Conservation (phyloP, 35 echinoderm and acorn worm genomes). For the Apostichopus californicus region DNA sequence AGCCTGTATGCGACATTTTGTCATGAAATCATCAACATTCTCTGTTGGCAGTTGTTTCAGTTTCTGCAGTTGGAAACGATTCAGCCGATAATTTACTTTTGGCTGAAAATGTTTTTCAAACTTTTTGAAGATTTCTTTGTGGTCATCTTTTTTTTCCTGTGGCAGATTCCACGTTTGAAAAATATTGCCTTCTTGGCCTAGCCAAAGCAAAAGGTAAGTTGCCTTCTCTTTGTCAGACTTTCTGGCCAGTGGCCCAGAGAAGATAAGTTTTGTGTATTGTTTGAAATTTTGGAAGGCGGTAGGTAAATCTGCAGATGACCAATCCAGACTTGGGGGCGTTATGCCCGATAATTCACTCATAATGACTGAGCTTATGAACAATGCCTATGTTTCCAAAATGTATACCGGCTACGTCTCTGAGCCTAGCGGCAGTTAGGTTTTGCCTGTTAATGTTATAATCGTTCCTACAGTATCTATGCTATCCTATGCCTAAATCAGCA, state of each 20-base stretch:
- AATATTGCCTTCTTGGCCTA: constrained; percentile 28
- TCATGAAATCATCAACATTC: constrained; percentile 32
- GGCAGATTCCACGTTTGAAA: neutral
- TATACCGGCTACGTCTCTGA: too few relatives aligned
- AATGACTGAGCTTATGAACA: neutral
- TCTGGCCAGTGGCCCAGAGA: neutral
- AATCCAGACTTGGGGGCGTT: constrained; percentile 12
- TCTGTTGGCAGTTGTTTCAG: constrained; percentile 30
- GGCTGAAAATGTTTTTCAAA: constrained; percentile 40
- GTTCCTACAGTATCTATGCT: too few relatives aligned
- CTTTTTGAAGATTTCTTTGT: neutral
- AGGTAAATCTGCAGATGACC: constrained; percentile 26
- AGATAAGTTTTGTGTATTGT: constrained; percentile 14
- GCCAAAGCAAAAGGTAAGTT: constrained; percentile 46
- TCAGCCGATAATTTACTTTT: constrained; percentile 20
- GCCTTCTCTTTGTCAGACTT: constrained; percentile 12
- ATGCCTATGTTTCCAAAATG: too few relatives aligned
- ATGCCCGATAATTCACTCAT: constrained; percentile 48
- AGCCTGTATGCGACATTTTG: constrained; percentile 32
- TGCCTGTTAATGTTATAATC: too few relatives aligned
- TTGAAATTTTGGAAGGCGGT: constrained; percentile 27
- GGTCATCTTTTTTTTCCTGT: constrained; percentile 23
- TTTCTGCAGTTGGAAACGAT: constrained; percentile 33
- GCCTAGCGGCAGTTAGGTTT: too few relatives aligned
- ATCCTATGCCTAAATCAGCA: too few relatives aligned